Evolutionary conservation across 2,797 vertebrate species (phyloP).

Genomic region (Poecilia picta): DNA sequence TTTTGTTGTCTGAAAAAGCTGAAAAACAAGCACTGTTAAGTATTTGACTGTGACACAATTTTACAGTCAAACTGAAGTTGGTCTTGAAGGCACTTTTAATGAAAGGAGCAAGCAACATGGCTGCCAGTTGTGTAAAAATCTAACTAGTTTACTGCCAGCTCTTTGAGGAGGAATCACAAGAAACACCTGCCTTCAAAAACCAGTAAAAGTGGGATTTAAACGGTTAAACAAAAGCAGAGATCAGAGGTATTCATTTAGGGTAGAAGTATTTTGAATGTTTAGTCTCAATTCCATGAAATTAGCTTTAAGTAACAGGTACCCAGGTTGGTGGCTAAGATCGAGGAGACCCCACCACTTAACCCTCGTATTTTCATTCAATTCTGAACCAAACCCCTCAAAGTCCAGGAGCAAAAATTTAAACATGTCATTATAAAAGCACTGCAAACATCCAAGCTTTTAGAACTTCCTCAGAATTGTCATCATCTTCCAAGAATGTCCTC

Average conservation of each 20-base stretch:
- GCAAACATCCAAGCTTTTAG: background rate
- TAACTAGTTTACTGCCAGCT: too few species aligned
- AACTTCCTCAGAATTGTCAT: background rate
- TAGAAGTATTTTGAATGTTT: background rate
- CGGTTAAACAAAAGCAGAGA: background rate
- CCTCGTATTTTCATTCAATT: background rate
- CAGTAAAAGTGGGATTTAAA: background rate
- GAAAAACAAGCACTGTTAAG: background rate
- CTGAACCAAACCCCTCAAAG: background rate
- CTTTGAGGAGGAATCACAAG: background rate
- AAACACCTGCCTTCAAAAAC: background rate
- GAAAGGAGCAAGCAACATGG: background rate
- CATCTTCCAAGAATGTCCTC: slow-evolving; percentile 2
- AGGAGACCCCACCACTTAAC: background rate
- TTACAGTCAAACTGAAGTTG: background rate
- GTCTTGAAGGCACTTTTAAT: background rate
- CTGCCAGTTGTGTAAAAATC: background rate
- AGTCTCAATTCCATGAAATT: background rate
- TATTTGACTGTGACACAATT: background rate
- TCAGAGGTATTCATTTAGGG: background rate
- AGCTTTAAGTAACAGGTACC: background rate
- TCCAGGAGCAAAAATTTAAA: background rate
- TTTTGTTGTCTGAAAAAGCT: background rate
- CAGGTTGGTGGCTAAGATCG: background rate
- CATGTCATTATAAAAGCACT: background rate